Evolutionary conservation across 2,888 invertebrate species (phyloP).

Genomic region (Pardosa pseudoannulata): DNA sequence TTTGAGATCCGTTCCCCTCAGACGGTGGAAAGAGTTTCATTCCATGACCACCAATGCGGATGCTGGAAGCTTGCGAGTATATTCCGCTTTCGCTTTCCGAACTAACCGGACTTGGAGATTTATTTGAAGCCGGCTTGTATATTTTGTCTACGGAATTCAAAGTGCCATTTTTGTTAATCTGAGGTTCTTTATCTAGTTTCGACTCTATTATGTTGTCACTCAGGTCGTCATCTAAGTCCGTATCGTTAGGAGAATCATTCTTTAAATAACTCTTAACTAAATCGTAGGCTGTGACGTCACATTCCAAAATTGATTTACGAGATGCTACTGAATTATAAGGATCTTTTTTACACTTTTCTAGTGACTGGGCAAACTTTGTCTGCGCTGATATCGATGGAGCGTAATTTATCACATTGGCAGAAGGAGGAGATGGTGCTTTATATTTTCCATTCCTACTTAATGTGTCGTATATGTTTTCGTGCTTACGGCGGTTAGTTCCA

Average conservation of each 20-base stretch:
- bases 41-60: slow-evolving; percentile 71
- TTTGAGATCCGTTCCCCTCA: slow-evolving; percentile 42
- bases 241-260: slow-evolving; percentile 14
- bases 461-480: slow-evolving; percentile 60
- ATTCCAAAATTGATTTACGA: slow-evolving; percentile 74
- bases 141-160: slow-evolving; percentile 16
- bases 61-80: slow-evolving; percentile 65
- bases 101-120: slow-evolving; percentile 62
- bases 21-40: slow-evolving; percentile 41
- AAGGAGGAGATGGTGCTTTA: slow-evolving; percentile 32
- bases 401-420: slow-evolving; percentile 23
- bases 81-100: slow-evolving; percentile 68
- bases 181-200: neutral
- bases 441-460: slow-evolving; percentile 45
- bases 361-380: slow-evolving; percentile 37
- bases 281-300: slow-evolving; percentile 73
- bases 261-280: slow-evolving; percentile 66
- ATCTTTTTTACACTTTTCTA: slow-evolving; percentile 60
- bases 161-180: neutral
- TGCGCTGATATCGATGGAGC: neutral
- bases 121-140: slow-evolving; percentile 16
- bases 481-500: slow-evolving; percentile 18
- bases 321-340: slow-evolving; percentile 64
- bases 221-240: slow-evolving; percentile 66
- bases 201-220: slow-evolving; percentile 67